Evolutionary conservation across 2,113 vertebrate species (phyloP).

Genomic region (Chionis minor): DNA sequence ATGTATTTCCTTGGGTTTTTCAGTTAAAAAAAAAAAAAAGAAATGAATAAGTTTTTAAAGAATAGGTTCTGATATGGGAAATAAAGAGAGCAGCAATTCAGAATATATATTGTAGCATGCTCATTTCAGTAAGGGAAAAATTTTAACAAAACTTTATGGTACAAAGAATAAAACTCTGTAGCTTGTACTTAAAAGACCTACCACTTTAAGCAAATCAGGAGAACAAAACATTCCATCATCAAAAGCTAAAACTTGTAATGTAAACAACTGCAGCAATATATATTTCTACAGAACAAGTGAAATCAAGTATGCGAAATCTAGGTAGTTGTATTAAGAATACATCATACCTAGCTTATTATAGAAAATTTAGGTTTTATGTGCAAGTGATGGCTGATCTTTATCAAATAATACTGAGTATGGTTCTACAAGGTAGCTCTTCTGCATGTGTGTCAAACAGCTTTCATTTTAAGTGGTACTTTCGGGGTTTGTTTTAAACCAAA

Average conservation of each 20-base stretch:
- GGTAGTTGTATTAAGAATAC: neutral
- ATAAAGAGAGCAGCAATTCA: neutral
- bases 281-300: neutral
- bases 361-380: neutral
- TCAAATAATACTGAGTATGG: neutral
- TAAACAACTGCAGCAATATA: neutral
- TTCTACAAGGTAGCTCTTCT: neutral
- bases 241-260: neutral
- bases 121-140: neutral
- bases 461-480: neutral
- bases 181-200: neutral
- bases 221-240: neutral
- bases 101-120: rapidly evolving
- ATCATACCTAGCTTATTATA: neutral
- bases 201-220: neutral
- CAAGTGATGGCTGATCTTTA: neutral
- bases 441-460: neutral
- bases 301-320: neutral
- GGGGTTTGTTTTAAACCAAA: neutral
- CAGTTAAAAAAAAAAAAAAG: neutral
- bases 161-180: neutral
- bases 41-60: neutral
- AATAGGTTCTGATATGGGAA: neutral
- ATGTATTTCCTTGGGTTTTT: neutral
- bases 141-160: neutral